These are phyloP conservation scores for Holothuria leucospilota DNA, from an alignment of 53 echinoderm and acorn worm genomes.

Conservation along the genomic window DNA sequence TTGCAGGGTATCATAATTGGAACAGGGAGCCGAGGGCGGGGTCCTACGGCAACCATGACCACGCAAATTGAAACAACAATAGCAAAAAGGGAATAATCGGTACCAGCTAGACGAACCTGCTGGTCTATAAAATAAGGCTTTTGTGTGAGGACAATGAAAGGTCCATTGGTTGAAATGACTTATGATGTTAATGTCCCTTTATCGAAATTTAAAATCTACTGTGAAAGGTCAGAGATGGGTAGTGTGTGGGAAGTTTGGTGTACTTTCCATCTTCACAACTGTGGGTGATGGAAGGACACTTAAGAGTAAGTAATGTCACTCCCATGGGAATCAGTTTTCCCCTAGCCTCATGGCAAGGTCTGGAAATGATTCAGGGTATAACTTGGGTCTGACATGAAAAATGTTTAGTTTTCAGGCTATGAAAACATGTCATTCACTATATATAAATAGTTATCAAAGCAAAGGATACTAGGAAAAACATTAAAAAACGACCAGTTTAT, in stretches of 20 bases:
- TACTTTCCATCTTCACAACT: too few species aligned
- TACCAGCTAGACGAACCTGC: too few species aligned
- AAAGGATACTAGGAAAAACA: not conserved
- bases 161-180: not conserved
- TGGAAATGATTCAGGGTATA: not conserved
- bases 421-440: constrained; percentile 3
- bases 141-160: constrained; percentile 17
- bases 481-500: constrained; percentile 14
- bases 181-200: constrained; percentile 18
- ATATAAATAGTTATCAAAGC: constrained; percentile 11
- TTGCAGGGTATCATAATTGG: constrained; percentile 3
- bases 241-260: too few species aligned
- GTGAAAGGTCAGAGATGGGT: too few species aligned
- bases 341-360: constrained; percentile 25
- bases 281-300: too few species aligned
- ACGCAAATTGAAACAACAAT: constrained; percentile 18
- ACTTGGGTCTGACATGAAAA: constrained; percentile 12
- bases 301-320: not conserved
- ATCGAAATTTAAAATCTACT: too few species aligned
- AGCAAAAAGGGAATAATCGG: not conserved
- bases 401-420: constrained; percentile 25
- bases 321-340: not conserved
- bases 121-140: not conserved
- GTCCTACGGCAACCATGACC: constrained; percentile 13
- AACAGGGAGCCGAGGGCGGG: constrained; percentile 2